Evolutionary conservation across 2,888 invertebrate species (phyloP).

Genomic region (Digitonthophagus gazella): DNA sequence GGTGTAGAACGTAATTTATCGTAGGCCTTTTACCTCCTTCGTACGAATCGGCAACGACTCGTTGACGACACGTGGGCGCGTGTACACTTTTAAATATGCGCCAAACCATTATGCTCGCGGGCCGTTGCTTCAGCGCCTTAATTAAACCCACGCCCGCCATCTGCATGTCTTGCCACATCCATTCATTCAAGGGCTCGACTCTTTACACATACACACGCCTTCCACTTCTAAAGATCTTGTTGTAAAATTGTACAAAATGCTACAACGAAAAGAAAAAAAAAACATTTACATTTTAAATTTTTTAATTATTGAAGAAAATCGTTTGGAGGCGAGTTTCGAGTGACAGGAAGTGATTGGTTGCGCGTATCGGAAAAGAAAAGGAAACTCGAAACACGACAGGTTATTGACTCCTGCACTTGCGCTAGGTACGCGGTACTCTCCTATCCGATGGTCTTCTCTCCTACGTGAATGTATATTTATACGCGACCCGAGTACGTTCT

Average conservation of each 20-base stretch:
- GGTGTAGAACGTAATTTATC: too few species aligned
- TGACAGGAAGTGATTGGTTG: conserved; percentile 24
- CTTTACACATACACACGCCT: not conserved
- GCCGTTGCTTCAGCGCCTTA: not conserved
- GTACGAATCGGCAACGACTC: not conserved
- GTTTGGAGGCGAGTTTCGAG: too few species aligned
- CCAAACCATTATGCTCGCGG: not conserved
- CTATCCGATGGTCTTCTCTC: not conserved
- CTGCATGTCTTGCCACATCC: not conserved
- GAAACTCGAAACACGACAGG: conserved; percentile 12
- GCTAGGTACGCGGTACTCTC: not conserved
- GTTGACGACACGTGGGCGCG: not conserved
- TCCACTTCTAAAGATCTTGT: not conserved
- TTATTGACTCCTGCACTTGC: conserved; percentile 17
- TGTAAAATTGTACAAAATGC: too few species aligned
- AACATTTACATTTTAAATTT: too few species aligned
- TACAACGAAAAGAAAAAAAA: too few species aligned
- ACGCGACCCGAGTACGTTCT: not conserved
- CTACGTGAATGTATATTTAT: not conserved
- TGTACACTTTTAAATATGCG: not conserved
- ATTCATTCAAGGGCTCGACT: not conserved
- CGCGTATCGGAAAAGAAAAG: conserved; percentile 12
- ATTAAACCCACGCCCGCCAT: not conserved
- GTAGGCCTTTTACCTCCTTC: not conserved
- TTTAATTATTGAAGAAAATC: not conserved